phyloP scores from a whole-genome alignment of 2,888 invertebrate species.

The Sycophila texana region DNA sequence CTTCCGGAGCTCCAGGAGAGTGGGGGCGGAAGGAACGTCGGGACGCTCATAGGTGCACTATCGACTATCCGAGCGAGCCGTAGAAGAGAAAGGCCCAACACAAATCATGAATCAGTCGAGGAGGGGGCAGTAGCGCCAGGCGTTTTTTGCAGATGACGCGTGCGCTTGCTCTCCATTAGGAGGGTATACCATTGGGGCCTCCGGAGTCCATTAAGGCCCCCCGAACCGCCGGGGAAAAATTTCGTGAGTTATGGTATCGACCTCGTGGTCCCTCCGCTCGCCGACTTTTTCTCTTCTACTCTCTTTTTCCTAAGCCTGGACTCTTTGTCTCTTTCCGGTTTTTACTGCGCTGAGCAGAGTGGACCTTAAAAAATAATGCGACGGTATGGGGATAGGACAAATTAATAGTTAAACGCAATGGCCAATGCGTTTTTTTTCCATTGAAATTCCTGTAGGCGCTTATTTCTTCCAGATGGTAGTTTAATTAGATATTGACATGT shows the following conservation, averaged over 20 bases:
- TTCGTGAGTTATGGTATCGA: conserved; percentile 48
- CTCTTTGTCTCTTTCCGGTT: conserved; percentile 49
- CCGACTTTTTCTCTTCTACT: background rate
- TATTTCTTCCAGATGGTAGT: background rate
- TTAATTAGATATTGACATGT: too few species aligned
- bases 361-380: conserved; percentile 1
- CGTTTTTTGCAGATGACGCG: conserved; percentile 48
- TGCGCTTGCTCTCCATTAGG: conserved; percentile 36
- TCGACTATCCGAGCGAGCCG: too few species aligned
- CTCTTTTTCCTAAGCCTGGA: background rate
- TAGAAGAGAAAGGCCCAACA: background rate
- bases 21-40: too few species aligned
- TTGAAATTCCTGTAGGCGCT: conserved; percentile 37
- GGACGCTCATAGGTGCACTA: too few species aligned
- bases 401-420: conserved; percentile 25
- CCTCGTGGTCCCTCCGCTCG: background rate
- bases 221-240: conserved; percentile 36
- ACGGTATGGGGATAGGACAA: background rate
- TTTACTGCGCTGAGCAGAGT: background rate
- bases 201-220: conserved; percentile 43
- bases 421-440: conserved; percentile 24
- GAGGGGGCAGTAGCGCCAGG: background rate
- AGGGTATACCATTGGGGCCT: background rate
- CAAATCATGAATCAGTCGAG: conserved; percentile 23
- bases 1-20: too few species aligned